phyloP scores from a whole-genome alignment of 2,797 vertebrate genomes.

The Eulemur mongoz region DNA sequence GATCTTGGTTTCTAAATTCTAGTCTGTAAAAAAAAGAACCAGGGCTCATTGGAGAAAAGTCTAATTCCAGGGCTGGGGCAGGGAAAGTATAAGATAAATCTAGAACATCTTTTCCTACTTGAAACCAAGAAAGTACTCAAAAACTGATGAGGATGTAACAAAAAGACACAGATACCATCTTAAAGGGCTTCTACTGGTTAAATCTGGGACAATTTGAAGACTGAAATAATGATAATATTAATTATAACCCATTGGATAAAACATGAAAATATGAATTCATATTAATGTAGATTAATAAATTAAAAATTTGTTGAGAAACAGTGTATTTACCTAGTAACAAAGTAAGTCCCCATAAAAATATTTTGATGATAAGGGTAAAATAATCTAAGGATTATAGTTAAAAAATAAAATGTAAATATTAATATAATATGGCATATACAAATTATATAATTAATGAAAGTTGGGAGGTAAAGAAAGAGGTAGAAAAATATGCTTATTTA shows the following conservation, averaged over 20 bases:
- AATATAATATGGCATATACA: neutral
- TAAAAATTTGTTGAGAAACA: neutral
- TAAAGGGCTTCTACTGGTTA: neutral
- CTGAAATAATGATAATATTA: neutral
- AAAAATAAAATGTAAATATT: slow-evolving; percentile 28
- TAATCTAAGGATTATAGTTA: neutral
- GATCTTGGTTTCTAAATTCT: neutral
- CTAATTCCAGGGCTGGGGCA: neutral
- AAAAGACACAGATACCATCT: neutral
- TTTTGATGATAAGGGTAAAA: neutral
- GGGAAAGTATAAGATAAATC: neutral
- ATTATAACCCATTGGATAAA: neutral
- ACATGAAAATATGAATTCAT: neutral
- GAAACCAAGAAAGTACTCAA: neutral
- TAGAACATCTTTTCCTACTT: neutral
- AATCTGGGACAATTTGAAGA: neutral
- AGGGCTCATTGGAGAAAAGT: neutral
- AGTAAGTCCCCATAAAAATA: neutral
- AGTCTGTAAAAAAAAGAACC: neutral
- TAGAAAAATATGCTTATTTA: neutral
- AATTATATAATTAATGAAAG: neutral
- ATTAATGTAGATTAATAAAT: neutral
- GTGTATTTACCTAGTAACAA: neutral
- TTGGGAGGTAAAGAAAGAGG: neutral
- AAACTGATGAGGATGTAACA: neutral